Evolutionary conservation across 2,797 vertebrate genomes (phyloP).

Genomic region (Neosilurus mollespiculum): DNA sequence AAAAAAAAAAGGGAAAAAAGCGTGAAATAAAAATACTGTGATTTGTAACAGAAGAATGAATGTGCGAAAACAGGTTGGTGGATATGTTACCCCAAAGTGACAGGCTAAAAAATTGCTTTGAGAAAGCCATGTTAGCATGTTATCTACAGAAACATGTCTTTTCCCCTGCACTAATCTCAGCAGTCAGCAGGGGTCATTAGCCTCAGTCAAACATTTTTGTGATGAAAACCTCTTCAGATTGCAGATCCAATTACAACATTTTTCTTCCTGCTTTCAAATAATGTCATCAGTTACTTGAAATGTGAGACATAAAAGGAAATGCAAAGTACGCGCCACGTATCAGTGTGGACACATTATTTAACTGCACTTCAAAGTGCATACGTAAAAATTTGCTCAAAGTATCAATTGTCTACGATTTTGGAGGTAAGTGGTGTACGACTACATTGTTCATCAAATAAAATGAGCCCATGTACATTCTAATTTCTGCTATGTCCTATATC

Average conservation of each 20-base stretch:
- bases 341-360: conserved; percentile 13
- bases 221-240: conserved; percentile 44
- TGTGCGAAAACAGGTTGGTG: not conserved
- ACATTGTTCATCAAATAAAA: not conserved
- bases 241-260: conserved; percentile 34
- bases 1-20: not conserved
- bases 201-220: conserved; percentile 42
- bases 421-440: not conserved
- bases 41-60: conserved; percentile 5
- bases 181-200: conserved; percentile 58
- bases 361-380: not conserved
- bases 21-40: not conserved
- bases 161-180: conserved; percentile 48
- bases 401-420: not conserved
- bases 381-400: not conserved
- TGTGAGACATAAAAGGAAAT: conserved; percentile 16
- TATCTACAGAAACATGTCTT: conserved; percentile 40
- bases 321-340: conserved; percentile 5
- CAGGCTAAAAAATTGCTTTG: conserved; percentile 23
- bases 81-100: not conserved
- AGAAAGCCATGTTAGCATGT: conserved; percentile 37
- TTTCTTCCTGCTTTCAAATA: conserved; percentile 32
- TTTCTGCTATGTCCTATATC: not conserved
- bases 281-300: conserved; percentile 28
- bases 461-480: not conserved